Conservation (phyloP, 2,888 invertebrate species). For the Toxonevra muliebris region DNA sequence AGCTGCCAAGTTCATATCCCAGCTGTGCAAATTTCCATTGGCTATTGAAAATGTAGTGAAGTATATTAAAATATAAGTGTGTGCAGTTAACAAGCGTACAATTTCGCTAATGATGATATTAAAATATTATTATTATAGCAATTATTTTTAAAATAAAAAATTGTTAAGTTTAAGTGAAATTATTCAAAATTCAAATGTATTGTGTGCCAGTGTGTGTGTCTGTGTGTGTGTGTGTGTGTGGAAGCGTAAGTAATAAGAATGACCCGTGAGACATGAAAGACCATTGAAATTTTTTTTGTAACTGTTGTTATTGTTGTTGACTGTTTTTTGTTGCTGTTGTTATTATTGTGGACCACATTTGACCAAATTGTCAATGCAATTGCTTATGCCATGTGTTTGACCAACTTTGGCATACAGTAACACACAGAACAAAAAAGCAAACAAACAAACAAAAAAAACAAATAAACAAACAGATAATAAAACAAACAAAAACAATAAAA, state of each 20-base stretch:
- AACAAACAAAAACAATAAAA: constrained; percentile 11
- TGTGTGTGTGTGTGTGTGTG: constrained; percentile 8
- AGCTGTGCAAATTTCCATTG: too few relatives aligned
- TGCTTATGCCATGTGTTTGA: constrained; percentile 23
- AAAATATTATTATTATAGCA: too few relatives aligned
- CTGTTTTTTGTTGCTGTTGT: constrained; percentile 16
- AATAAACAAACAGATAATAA: constrained; percentile 6
- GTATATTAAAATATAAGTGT: too few relatives aligned
- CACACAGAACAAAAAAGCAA: constrained; percentile 24
- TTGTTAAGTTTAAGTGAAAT: too few relatives aligned
- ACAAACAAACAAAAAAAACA: constrained; percentile 32
- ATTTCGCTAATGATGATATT: too few relatives aligned
- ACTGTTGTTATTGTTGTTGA: constrained; percentile 9
- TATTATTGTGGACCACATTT: constrained; percentile 13
- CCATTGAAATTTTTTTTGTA: background rate
- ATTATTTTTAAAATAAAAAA: too few relatives aligned
- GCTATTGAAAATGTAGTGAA: too few relatives aligned
- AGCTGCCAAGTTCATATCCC: too few relatives aligned
- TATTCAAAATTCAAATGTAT: too few relatives aligned
- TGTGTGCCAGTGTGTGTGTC: background rate
- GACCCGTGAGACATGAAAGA: constrained; percentile 28
- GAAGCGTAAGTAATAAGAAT: constrained; percentile 27
- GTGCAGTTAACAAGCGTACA: too few relatives aligned
- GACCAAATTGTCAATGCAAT: constrained; percentile 34
- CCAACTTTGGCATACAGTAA: constrained; percentile 26